Percentiles rank a stretch among this genome's conserved stretches.
Conservation (phyloP, 2,888 invertebrate species). For the Epistrophe eligans region DNA sequence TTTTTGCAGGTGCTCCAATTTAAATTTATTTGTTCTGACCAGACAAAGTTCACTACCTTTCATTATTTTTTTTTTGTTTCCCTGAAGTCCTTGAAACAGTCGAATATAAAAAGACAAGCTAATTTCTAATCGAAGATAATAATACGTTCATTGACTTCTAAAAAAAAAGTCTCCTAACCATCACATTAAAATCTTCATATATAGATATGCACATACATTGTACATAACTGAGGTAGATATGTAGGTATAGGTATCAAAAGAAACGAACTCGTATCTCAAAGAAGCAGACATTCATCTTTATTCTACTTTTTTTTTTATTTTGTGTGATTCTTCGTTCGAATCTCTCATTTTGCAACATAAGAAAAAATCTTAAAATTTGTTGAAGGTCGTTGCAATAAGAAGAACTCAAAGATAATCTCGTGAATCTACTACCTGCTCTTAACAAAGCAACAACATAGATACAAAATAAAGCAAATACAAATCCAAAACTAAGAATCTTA, state of each 20-base stretch:
- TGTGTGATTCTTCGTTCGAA: background rate
- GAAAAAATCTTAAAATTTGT: slow-evolving; percentile 32
- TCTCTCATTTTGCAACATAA: slow-evolving; percentile 22
- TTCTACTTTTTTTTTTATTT: slow-evolving; percentile 8
- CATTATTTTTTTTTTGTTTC: background rate
- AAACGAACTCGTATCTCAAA: slow-evolving; percentile 20
- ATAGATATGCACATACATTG: background rate
- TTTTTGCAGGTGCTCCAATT: slow-evolving; percentile 30
- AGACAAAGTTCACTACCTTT: background rate
- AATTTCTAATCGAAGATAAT: slow-evolving; percentile 43
- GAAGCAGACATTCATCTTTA: slow-evolving; percentile 41
- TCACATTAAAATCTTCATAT: background rate
- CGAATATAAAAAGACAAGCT: slow-evolving; percentile 10
- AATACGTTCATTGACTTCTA: slow-evolving; percentile 44
- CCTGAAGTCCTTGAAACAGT: slow-evolving; percentile 24
- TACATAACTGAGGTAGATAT: background rate
- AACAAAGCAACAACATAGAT: slow-evolving; percentile 27
- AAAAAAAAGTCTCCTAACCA: slow-evolving; percentile 7
- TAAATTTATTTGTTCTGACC: slow-evolving; percentile 1
- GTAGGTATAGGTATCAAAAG: background rate
- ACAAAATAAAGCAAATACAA: slow-evolving; percentile 46
- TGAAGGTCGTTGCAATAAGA: slow-evolving; percentile 66
- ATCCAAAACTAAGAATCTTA: slow-evolving; percentile 31
- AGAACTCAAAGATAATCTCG: slow-evolving; percentile 36
- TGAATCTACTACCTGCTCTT: slow-evolving; percentile 60